Evolutionary conservation across 2,888 invertebrate genomes (phyloP).

Genomic region (Podabrus alpinus): DNA sequence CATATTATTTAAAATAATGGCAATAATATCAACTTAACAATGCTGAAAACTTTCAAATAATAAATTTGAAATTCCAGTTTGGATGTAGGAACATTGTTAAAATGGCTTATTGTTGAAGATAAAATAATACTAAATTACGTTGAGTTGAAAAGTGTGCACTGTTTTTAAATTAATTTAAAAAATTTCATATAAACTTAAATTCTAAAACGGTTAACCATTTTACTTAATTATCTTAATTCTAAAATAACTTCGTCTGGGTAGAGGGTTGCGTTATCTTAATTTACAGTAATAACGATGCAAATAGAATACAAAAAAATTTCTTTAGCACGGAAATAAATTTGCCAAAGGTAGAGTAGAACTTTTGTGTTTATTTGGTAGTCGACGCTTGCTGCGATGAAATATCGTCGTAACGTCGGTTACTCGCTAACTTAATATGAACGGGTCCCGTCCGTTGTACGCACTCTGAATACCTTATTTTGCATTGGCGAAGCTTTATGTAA

Average conservation of each 20-base stretch:
- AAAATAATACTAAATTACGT: not conserved
- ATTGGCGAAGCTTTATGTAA: constrained; percentile 30
- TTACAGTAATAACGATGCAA: not conserved
- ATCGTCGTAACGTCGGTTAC: constrained; percentile 45
- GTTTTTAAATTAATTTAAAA: not conserved
- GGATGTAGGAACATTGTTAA: not conserved
- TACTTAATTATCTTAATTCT: not conserved
- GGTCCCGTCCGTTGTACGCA: constrained; percentile 39
- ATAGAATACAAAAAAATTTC: constrained; percentile 11
- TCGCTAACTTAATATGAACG: constrained; percentile 46
- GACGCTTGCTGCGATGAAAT: constrained; percentile 44
- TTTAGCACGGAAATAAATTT: constrained; percentile 24
- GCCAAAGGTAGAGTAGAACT: constrained; percentile 25
- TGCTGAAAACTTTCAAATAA: not conserved
- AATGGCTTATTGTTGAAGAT: not conserved
- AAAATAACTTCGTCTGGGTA: not conserved
- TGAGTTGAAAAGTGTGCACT: not conserved
- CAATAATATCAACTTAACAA: not conserved
- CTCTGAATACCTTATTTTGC: constrained; percentile 39
- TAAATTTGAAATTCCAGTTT: not conserved
- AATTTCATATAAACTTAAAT: not conserved
- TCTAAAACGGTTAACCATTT: not conserved
- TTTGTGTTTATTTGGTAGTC: constrained; percentile 44
- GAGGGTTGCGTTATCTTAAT: constrained; percentile 1
- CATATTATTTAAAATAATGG: not conserved